Conservation (phyloP, 2,113 vertebrate species). For the Periophthalmodon schlosseri region DNA sequence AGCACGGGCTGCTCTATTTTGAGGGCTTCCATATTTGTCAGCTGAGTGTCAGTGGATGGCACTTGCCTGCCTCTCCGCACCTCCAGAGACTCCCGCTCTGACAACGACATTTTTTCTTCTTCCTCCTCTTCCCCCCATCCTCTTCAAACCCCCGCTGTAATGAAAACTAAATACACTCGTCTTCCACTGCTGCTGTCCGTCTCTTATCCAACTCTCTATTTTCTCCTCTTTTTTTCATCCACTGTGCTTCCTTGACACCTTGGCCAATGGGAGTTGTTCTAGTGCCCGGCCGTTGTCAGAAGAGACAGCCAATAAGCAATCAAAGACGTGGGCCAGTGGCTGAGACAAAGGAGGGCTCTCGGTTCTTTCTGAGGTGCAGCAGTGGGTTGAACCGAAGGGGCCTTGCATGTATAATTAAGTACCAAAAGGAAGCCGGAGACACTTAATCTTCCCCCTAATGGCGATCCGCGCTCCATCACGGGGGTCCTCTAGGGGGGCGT, state of each 20-base stretch:
- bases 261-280: slow-evolving; percentile 92
- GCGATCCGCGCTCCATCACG: slow-evolving; percentile 85
- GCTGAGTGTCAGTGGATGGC: slow-evolving; percentile 88
- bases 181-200: slow-evolving; percentile 71
- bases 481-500: slow-evolving; percentile 81
- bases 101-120: slow-evolving; percentile 92
- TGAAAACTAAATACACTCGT: slow-evolving; percentile 95
- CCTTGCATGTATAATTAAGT: slow-evolving; percentile 94
- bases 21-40: slow-evolving; percentile 86
- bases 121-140: slow-evolving; percentile 73
- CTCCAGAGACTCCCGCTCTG: slow-evolving; percentile 87
- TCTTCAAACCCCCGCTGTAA: slow-evolving; percentile 87
- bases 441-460: slow-evolving; percentile 94
- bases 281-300: slow-evolving; percentile 91
- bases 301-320: slow-evolving; percentile 95
- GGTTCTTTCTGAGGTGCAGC: slow-evolving; percentile 73
- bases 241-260: slow-evolving; percentile 75
- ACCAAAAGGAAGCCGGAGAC: slow-evolving; percentile 81
- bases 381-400: slow-evolving; percentile 71
- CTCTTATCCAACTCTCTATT: slow-evolving; percentile 61
- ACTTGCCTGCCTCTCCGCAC: slow-evolving; percentile 83
- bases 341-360: slow-evolving; percentile 82
- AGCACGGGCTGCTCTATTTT: slow-evolving; percentile 67
- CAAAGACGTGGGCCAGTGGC: slow-evolving; percentile 83
- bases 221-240: slow-evolving; percentile 50